phyloP scores from a whole-genome alignment of 1,140 invertebrate genomes.

The Drosophila ananassae region DNA sequence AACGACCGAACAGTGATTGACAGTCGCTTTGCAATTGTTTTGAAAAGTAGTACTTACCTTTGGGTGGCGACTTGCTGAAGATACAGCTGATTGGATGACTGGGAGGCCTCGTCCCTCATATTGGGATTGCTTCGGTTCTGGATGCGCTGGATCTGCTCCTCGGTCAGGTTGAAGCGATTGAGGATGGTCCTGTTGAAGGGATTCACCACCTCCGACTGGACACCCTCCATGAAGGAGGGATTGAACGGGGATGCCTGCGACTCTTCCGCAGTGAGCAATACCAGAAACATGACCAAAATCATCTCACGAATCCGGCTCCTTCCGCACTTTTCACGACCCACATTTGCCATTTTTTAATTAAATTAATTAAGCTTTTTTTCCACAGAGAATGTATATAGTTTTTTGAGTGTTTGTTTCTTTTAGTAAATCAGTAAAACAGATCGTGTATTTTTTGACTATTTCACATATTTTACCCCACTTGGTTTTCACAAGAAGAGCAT shows the following conservation, averaged over 20 bases:
- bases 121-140: constrained; percentile 52
- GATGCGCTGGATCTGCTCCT: constrained; percentile 68
- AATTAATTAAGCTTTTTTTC: constrained; percentile 6
- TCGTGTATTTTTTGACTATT: background rate
- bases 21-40: constrained; percentile 19
- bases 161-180: constrained; percentile 71
- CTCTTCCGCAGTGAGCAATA: constrained; percentile 40
- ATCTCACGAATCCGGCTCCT: constrained; percentile 26
- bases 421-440: no score
- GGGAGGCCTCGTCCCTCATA: constrained; percentile 40
- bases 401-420: no score
- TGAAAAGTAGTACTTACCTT: constrained; percentile 51
- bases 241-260: constrained; percentile 50
- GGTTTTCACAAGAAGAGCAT: constrained; percentile 22
- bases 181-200: constrained; percentile 73
- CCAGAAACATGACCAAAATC: constrained; percentile 34
- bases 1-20: constrained; percentile 40
- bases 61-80: constrained; percentile 46
- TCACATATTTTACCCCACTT: background rate
- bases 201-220: constrained; percentile 72
- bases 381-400: background rate
- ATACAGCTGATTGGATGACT: constrained; percentile 23
- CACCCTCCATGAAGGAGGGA: constrained; percentile 57
- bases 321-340: constrained; percentile 36
- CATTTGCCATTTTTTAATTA: constrained; percentile 36